phyloP scores from a whole-genome alignment of 2,888 invertebrate species.

The Clostera curtula region DNA sequence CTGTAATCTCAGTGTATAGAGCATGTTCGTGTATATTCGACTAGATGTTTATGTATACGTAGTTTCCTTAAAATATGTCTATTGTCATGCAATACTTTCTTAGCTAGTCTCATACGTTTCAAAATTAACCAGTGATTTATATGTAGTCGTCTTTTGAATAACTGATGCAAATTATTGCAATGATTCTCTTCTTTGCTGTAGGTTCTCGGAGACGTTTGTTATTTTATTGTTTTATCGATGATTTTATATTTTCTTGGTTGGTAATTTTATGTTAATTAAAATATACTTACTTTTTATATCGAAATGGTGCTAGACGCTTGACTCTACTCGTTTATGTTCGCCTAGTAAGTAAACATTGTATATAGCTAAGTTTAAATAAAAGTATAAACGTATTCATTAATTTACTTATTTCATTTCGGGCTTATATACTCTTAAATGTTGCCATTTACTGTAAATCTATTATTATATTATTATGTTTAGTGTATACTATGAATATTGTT shows the following conservation, averaged over 20 bases:
- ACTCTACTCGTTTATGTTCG: conserved; percentile 52
- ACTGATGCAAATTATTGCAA: conserved; percentile 17
- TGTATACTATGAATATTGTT: conserved; percentile 39
- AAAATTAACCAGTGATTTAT: conserved; percentile 53
- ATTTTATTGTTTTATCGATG: conserved; percentile 45
- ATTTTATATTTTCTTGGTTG: conserved; percentile 55
- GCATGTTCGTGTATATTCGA: conserved; percentile 46
- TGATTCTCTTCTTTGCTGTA: conserved; percentile 20
- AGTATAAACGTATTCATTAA: conserved; percentile 23
- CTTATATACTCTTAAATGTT: conserved; percentile 47
- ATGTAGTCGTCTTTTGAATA: conserved; percentile 27
- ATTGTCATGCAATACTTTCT: conserved; percentile 56
- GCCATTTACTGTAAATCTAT: conserved; percentile 40
- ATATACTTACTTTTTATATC: conserved; percentile 67
- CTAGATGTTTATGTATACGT: conserved; percentile 51
- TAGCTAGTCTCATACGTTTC: conserved; percentile 59
- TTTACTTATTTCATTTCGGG: conserved; percentile 27
- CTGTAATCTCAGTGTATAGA: conserved; percentile 60
- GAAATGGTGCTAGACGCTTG: conserved; percentile 72
- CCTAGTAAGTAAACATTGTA: conserved; percentile 50
- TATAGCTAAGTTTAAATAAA: conserved; percentile 35
- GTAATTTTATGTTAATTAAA: conserved; percentile 65
- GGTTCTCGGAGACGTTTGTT: conserved; percentile 40
- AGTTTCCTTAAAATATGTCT: conserved; percentile 48
- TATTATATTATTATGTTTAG: conserved; percentile 27